A percentile compares a stretch with the other conserved stretches of the same genome.
These are phyloP conservation scores for Hormiphora californensis DNA, from an alignment of 37 sponge, comb jelly and placozoan species.

Conservation along the genomic window DNA sequence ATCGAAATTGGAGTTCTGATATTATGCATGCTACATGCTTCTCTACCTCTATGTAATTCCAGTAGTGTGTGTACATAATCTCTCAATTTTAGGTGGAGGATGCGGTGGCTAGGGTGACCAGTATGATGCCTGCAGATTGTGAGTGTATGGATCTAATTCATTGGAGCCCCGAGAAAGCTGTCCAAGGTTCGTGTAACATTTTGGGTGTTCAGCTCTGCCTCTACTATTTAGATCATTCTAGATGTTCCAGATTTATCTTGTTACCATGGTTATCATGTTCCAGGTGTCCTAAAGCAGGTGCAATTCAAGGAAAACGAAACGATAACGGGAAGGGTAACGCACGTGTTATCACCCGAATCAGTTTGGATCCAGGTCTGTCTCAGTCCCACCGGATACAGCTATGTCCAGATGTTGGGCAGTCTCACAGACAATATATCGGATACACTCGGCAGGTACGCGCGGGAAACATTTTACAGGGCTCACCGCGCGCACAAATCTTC, in stretches of 20 bases:
- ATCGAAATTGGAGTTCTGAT: no score
- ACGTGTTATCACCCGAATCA: neutral
- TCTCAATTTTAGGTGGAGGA: neutral
- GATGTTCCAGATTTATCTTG: neutral
- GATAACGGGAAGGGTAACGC: neutral
- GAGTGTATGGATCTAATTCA: neutral
- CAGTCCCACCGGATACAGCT: neutral
- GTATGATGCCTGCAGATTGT: constrained; percentile 4
- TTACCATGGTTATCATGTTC: neutral
- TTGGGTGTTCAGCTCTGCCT: neutral
- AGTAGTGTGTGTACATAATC: neutral
- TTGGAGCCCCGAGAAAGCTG: neutral
- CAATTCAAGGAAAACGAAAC: neutral
- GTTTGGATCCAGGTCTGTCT: constrained; percentile 5
- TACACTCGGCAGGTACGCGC: constrained; percentile 33
- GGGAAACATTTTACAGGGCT: no score
- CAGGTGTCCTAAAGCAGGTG: neutral
- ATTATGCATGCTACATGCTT: no score
- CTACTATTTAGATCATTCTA: neutral
- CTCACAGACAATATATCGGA: constrained; percentile 24
- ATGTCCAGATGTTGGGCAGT: neutral
- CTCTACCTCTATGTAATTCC: no score
- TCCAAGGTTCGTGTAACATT: neutral
- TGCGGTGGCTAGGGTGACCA: neutral
- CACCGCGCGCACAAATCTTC: no score